A percentile compares a stretch with the other conserved stretches of the same genome.
These are phyloP conservation scores for Omphaloscelis lunosa DNA, from an alignment of 2,888 invertebrate genomes.

Conservation along the genomic window DNA sequence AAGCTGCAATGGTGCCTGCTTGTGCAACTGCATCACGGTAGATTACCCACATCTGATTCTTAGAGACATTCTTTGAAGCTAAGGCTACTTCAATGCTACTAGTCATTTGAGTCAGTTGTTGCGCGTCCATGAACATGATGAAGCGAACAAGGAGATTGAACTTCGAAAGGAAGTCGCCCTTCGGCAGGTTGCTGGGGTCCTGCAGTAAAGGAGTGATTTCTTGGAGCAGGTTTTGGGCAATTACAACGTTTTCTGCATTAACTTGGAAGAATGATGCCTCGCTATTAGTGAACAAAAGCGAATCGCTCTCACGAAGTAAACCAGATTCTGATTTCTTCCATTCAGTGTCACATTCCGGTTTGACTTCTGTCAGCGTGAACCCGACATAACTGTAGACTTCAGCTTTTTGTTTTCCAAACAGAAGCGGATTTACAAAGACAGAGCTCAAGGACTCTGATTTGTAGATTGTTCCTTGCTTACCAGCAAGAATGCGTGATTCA, in stretches of 20 bases:
- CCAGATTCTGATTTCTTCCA: conserved; percentile 76
- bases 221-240: conserved; percentile 84
- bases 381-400: conserved; percentile 91
- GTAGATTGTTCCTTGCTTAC: conserved; percentile 91
- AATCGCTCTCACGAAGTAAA: no score
- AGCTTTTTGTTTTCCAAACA: conserved; percentile 91
- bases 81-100: conserved; percentile 85
- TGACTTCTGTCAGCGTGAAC: conserved; percentile 83
- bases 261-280: no score
- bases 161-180: conserved; percentile 91
- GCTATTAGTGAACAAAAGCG: no score
- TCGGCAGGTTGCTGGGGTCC: conserved; percentile 89
- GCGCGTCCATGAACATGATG: conserved; percentile 91
- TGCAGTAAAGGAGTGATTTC: conserved; percentile 91
- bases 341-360: conserved; percentile 78
- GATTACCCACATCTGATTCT: conserved; percentile 90
- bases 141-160: conserved; percentile 91
- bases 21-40: conserved; percentile 92
- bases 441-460: conserved; percentile 91
- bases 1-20: conserved; percentile 92
- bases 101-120: conserved; percentile 90
- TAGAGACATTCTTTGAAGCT: conserved; percentile 80
- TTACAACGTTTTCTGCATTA: conserved; percentile 73
- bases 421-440: conserved; percentile 90
- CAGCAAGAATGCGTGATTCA: conserved; percentile 89